phyloP scores from a whole-genome alignment of 1,140 invertebrate species.

The Fragariocoptes setiger region DNA sequence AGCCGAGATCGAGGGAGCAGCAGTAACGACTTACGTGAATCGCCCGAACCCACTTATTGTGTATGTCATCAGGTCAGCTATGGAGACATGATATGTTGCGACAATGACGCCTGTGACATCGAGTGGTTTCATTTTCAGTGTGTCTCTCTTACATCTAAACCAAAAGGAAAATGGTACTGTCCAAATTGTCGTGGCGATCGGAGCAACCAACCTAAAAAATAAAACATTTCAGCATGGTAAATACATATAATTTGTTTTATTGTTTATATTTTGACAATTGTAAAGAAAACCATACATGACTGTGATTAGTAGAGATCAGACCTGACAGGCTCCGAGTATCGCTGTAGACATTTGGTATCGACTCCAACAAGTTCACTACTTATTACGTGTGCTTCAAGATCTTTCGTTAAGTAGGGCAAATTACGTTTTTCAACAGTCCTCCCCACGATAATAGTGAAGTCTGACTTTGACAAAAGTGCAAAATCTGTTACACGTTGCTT shows the following conservation, averaged over 20 bases:
- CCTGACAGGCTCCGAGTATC: neutral
- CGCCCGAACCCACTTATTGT: conserved; percentile 59
- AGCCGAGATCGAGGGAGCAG: conserved; percentile 13
- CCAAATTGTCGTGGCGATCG: conserved; percentile 45
- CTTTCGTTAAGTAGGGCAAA: neutral
- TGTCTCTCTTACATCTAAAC: conserved; percentile 71
- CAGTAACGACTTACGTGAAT: conserved; percentile 20
- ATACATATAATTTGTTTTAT: no score
- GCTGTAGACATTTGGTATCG: neutral
- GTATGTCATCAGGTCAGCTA: conserved; percentile 92
- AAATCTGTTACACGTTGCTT: neutral
- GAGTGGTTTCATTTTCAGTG: conserved; percentile 98
- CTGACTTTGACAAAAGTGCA: neutral
- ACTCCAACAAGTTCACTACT: neutral
- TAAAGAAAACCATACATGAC: no score
- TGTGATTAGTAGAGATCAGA: no score
- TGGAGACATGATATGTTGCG: conserved; percentile 96
- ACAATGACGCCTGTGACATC: conserved; percentile 79
- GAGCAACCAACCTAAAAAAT: conserved; percentile 7
- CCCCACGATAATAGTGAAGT: neutral
- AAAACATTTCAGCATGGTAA: no score
- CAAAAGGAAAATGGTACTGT: conserved; percentile 95
- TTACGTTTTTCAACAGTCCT: neutral
- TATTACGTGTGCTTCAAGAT: neutral
- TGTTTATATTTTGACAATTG: no score